Conservation (phyloP, 2,888 invertebrate species). For the Rhagophthalmus giganteus region DNA sequence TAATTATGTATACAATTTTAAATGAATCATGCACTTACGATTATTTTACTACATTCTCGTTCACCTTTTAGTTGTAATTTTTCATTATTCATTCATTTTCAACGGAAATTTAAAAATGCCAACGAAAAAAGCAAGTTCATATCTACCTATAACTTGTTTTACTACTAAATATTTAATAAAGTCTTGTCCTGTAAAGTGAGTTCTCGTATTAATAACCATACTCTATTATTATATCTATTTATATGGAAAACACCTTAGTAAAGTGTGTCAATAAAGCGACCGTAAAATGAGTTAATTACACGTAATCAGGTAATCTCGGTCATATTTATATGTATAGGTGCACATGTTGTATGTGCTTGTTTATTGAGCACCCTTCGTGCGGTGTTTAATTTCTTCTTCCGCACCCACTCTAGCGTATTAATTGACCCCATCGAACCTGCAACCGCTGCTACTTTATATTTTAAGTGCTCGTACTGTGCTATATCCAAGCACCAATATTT, state of each 20-base stretch:
- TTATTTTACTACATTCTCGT: too few relatives aligned
- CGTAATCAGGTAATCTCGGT: constrained; percentile 16
- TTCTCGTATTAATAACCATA: too few relatives aligned
- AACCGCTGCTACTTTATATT: constrained; percentile 19
- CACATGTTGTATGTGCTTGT: constrained; percentile 26
- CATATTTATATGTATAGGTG: constrained; percentile 9
- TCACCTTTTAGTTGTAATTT: too few relatives aligned
- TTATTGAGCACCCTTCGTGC: constrained; percentile 35
- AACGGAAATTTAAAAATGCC: too few relatives aligned
- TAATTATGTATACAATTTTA: too few relatives aligned
- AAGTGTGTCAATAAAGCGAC: constrained; percentile 14
- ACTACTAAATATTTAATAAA: too few relatives aligned
- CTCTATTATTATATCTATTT: too few relatives aligned
- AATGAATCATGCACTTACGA: too few relatives aligned
- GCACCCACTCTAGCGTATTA: constrained; percentile 33
- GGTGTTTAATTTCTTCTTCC: constrained; percentile 37
- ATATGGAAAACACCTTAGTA: constrained; percentile 2
- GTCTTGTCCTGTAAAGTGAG: too few relatives aligned
- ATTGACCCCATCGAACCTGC: constrained; percentile 34
- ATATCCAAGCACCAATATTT: too few relatives aligned
- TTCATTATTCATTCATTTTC: too few relatives aligned
- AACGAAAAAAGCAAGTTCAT: background rate
- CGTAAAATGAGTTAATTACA: constrained; percentile 7
- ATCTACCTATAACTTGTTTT: background rate
- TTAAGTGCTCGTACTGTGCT: constrained; percentile 6